Base-by-base conservation (phyloP, 2,797 vertebrate species). In the Pempheris klunzingeri region DNA sequence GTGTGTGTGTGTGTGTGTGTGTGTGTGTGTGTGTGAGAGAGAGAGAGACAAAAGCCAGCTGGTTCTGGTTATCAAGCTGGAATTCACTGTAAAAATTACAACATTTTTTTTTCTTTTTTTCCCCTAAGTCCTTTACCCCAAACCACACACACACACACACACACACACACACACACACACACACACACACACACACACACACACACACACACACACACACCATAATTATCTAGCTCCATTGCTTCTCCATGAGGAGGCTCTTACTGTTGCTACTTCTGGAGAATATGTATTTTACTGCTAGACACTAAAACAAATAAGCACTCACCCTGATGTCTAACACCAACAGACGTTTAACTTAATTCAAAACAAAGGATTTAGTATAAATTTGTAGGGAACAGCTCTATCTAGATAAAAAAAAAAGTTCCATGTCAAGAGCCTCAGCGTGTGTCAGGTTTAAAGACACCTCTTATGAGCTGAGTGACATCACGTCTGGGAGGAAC, bases 31-130 rank as follows among this genome's bases (percentile, higher is more conserved):
- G 69, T 68, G 75, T 81, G n/a, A n/a, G n/a, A n/a, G n/a, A n/a
- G n/a, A n/a, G 84, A 71, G 84, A 91, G 89, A 90, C 87, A 92
- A 83, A 87, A 83, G 68, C 74, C 95, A 95, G 93, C 92, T 94
- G 94, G 87, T 94, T 92, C 91, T 94, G 91, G 86, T 95, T 94
- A 94, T 93, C 89, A 91, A 92, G 88, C 90, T 92, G 91, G 92
- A 95, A 95, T 95, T 92, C 88, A 92, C 92, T 90, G 90, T 93
- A 93, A 94, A 94, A 94, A 92, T 88, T 93, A 91, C 85, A 90
- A 88, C 82, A 70, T 81, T 81, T 82, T 87, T 88, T 86, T 87
- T 47, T 46, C 17, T 1, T 4, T 57, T 74, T 53, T 49, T 1
- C 38, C 74, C 67, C 49, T 64, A 18, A 67, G 75, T 86, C 89